Evolutionary conservation across 2,888 invertebrate species (phyloP), one percentile per base, ranked within the genome.

Genomic region (Mimumesa dahlbomi): DNA sequence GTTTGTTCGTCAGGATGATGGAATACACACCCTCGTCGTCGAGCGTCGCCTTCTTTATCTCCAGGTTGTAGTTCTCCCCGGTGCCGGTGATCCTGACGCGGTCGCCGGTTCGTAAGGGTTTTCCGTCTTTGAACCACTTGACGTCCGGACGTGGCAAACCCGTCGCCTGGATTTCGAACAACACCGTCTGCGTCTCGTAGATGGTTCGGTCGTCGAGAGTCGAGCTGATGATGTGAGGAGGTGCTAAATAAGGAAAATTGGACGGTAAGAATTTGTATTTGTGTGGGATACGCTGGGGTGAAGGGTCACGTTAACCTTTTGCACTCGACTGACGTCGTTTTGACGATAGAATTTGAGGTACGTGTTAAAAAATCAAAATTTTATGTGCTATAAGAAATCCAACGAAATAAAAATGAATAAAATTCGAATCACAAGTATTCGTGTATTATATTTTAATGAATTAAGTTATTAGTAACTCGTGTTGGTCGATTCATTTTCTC

Each of bases 11-110:
- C 54, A 98, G 92, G 67, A 94, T 93, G 65, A 96, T 95, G 79
- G 95, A 94, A 91, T 97, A 98, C 64, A 93, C 91, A 7, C 95
- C 96, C n/a, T 93, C 94, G 87, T 97, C 97, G 7, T 91, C 92
- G 79, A 94, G 86, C 61, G 93, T 91, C 0, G 95, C 91, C 56
- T 93, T 93, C 49, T 92, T 92, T 36, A 98, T 93, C 81, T 94
- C 93, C 74, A 98, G 89, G 82, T 93, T 94, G 86, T 94, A 95
- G 46, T 92, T 90, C 71, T 95, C 94, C 0, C 84, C 87, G 0
- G 82, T 59, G 11, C 73, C 76, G 0, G 76, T 50, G 22, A 82
- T 80, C 50, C 86, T 87, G 0, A 87, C 46, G 46, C 82, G 84
- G 45, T 88, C 92, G 70, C 94, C 93, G 0, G 93, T 90, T 73